Base-by-base conservation (phyloP, 2,797 vertebrate species). In the Alcedo atthis region DNA sequence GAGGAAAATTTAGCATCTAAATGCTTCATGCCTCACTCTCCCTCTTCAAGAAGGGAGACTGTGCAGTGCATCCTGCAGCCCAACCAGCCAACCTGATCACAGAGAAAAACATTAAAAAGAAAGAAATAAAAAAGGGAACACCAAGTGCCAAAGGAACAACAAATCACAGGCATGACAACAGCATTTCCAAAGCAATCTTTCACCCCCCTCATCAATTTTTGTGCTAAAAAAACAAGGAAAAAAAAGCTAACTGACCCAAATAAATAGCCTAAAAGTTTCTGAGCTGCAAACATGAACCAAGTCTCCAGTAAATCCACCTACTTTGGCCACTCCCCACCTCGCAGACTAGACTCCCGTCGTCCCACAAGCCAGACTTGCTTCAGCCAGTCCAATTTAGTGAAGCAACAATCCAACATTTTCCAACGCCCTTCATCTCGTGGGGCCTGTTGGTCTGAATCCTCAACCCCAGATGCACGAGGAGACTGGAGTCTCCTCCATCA, bases 361-460 rank as follows among this genome's bases (percentile, higher is more conserved):
- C 79, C 89, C 1, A 0, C 1, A 0, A 93, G 85, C 87, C 85
- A 82, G 81, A 85, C 62, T 8, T 26, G 68, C 42, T 87, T 69
- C 81, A 93, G 87, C 87, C 6, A 80, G 64, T 33, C 83, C 88
- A 91, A 87, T 33, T 87, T 26, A 85, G 82, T 87, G 83, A 96
- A 91, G 88, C 90, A 94, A 92, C 88, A 90, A 78, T 22, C 66
- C 81, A 51, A 17, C 46, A 32, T 21, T 30, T 81, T 96, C 94
- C 88, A 96, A 91, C 64, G 46, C 91, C 91, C 94, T 94, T 33
- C 91, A 85, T 75, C 94, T 85, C 86, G 3, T 68, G 90, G 86
- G 85, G 48, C 68, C 49, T 49, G 54, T 26, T 32, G 88, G 42
- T 91, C 78, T 87, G 71, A 93, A 37, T 51, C 78, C 81, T 85